phyloP scores from a whole-genome alignment of 2,797 vertebrate genomes.

The Gallirallus australis region DNA sequence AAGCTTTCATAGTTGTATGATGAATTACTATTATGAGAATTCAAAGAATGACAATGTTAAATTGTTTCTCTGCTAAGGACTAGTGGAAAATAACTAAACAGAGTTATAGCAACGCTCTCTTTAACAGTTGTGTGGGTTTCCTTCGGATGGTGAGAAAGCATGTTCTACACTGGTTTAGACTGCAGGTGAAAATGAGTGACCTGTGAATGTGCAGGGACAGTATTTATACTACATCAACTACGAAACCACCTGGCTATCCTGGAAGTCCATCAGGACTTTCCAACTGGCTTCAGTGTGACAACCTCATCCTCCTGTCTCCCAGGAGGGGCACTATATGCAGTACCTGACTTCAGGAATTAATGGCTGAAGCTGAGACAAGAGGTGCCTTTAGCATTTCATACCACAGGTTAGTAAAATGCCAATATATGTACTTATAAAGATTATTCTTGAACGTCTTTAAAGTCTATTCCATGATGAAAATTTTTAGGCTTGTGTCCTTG shows the following conservation, averaged over 20 bases:
- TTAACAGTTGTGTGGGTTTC: neutral
- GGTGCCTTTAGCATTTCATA: neutral
- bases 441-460: neutral
- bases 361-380: neutral
- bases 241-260: neutral
- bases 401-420: neutral
- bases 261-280: neutral
- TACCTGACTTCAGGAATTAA: neutral
- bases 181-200: neutral
- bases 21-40: neutral
- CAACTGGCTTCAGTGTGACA: neutral
- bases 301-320: fast-evolving
- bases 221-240: neutral
- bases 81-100: neutral
- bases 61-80: neutral
- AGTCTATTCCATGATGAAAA: neutral
- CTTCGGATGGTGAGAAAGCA: neutral
- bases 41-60: neutral
- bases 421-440: neutral
- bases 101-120: neutral
- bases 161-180: neutral
- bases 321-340: too few species aligned
- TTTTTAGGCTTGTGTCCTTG: neutral
- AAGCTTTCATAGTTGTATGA: neutral
- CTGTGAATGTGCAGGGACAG: neutral